Percentiles rank a stretch among this genome's conserved stretches.
These are phyloP conservation scores for Eupristina koningsbergeri DNA, from an alignment of 1,140 invertebrate genomes.

Conservation along the genomic window DNA sequence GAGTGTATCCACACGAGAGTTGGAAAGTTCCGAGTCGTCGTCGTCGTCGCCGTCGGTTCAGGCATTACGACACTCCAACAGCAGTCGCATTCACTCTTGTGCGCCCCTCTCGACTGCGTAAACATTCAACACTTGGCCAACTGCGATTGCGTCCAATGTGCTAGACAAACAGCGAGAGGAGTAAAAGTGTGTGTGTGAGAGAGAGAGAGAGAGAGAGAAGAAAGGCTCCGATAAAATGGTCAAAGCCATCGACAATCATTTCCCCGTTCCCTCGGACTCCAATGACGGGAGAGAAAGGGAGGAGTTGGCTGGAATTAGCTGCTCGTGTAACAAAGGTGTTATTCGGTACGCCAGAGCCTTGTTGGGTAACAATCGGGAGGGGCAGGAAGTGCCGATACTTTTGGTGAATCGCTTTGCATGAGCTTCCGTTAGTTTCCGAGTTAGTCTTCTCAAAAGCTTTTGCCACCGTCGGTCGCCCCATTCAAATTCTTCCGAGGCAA, in stretches of 20 bases:
- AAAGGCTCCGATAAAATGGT: not conserved
- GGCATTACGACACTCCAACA: not conserved
- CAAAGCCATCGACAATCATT: not conserved
- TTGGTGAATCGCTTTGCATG: not conserved
- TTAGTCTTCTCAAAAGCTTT: too few relatives aligned
- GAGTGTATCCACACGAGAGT: not conserved
- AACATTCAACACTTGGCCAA: conserved; percentile 1
- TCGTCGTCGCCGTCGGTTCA: not conserved
- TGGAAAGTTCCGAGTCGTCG: not conserved
- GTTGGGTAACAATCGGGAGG: too few relatives aligned
- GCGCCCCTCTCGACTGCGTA: not conserved
- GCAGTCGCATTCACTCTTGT: not conserved
- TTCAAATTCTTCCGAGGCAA: not conserved
- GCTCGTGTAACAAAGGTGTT: too few relatives aligned
- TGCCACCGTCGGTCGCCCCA: not conserved
- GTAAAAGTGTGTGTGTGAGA: not conserved
- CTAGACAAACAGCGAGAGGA: not conserved
- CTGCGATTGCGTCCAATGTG: not conserved
- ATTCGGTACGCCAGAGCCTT: too few relatives aligned
- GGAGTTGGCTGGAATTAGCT: too few relatives aligned
- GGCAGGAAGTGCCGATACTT: not conserved
- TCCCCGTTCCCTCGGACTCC: not conserved
- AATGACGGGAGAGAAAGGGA: not conserved
- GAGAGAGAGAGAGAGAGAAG: not conserved
- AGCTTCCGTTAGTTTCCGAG: not conserved